Evolutionary conservation across 2,113 vertebrate genomes (phyloP).

Genomic region (Megaceryle maxima): DNA sequence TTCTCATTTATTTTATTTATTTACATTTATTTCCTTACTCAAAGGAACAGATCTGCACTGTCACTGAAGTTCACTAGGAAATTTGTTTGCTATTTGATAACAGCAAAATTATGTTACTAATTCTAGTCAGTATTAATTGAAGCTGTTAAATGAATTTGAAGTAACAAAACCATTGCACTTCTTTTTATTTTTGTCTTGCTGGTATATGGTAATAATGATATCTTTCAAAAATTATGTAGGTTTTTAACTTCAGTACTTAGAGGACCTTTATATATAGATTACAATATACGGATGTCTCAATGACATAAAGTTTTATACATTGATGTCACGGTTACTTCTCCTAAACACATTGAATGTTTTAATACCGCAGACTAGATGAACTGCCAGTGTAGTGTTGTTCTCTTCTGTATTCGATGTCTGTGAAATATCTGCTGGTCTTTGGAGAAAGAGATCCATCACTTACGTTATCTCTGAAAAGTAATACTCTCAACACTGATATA

Average conservation of each 20-base stretch:
- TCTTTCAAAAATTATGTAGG: neutral
- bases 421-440: constrained; percentile 30
- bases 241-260: neutral
- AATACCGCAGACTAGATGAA: neutral
- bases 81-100: neutral
- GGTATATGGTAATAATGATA: neutral
- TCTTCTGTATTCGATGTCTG: neutral
- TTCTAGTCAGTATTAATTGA: neutral
- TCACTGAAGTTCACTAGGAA: neutral
- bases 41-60: neutral
- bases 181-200: neutral
- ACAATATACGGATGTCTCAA: neutral
- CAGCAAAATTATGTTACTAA: neutral
- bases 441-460: neutral
- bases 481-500: neutral
- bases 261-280: neutral
- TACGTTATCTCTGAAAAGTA: neutral
- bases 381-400: neutral
- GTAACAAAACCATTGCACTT: accelerated
- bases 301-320: neutral
- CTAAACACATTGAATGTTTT: neutral
- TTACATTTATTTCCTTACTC: neutral
- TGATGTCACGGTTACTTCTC: neutral
- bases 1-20: neutral
- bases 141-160: neutral